Evolutionary conservation across 2,888 invertebrate species (phyloP), one percentile per base, ranked within the genome.

Genomic region (Metacarcinus magister): DNA sequence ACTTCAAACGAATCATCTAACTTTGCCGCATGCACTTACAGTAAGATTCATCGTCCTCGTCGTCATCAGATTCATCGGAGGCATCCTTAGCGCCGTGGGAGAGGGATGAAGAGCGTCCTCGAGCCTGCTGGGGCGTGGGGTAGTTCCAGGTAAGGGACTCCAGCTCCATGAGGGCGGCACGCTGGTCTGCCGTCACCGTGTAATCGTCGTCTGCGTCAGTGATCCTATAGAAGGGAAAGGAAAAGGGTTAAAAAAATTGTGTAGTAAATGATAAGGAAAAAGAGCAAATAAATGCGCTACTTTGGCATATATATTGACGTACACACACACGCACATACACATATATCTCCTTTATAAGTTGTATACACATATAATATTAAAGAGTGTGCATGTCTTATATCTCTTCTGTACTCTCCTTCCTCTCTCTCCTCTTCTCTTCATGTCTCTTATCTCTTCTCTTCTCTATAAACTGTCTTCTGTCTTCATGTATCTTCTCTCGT

Each of bases 141-240:
- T 96, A 96, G 93, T 96, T 96, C 96, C 96, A 96, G 16, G 96
- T 96, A 4, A 96, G 95, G 13, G 93, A 91, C 91, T 96, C 96
- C 91, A 96, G 95, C 96, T 96, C 96, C 95, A 96, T 95, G 44
- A 96, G 96, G 39, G 96, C 96, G 10, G 96, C 96, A 3, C 96
- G 89, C 90, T 96, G 96, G 93, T 95, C 96, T 7, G 96, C 95
- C 16, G 96, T 96, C 90, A 96, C 95, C 28, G 96, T 95, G 92
- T 95, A 96, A 54, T 96, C 96, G 91, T 96, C 96, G 5, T 96
- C 96, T 19, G 95, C 82, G 95, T 96, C 96, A 0, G 96, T 96
- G 10, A 96, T 96, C 54, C 96, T 96, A 95, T 7, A 4, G 32
- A 82, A 39, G 75, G 43, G 44, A 43, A 39, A 94, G 39, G 23